Evolutionary conservation across 2,888 invertebrate genomes (phyloP).

Genomic region (Oxycera nigricornis): DNA sequence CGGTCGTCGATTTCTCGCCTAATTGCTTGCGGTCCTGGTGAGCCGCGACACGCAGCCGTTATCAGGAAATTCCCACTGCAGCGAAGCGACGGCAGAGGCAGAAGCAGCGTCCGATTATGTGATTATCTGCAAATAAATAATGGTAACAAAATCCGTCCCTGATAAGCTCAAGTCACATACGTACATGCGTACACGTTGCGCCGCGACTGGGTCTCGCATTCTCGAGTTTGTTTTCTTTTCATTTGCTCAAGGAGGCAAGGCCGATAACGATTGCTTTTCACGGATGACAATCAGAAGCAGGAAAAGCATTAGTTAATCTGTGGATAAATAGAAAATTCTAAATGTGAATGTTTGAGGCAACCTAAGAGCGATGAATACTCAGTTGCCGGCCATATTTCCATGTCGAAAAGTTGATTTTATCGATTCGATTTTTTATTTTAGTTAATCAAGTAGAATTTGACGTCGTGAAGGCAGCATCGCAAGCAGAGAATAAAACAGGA

Average conservation of each 20-base stretch:
- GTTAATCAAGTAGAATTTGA: too few species aligned
- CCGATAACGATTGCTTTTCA: slow-evolving; percentile 2
- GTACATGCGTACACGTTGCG: not conserved
- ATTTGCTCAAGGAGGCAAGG: not conserved
- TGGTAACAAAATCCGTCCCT: slow-evolving; percentile 1
- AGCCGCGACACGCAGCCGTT: not conserved
- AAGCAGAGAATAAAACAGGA: too few species aligned
- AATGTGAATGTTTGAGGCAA: too few species aligned
- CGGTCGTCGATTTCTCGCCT: not conserved
- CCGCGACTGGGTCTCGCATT: not conserved
- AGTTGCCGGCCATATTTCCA: too few species aligned
- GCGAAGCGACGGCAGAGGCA: not conserved
- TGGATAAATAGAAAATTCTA: too few species aligned
- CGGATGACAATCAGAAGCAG: too few species aligned
- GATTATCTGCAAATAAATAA: slow-evolving; percentile 22
- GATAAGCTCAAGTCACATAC: not conserved
- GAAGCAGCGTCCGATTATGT: not conserved
- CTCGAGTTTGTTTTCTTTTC: slow-evolving; percentile 20
- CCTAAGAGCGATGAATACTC: too few species aligned
- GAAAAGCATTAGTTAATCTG: too few species aligned
- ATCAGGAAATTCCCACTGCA: slow-evolving; percentile 29
- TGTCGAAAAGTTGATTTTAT: too few species aligned
- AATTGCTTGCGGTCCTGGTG: not conserved
- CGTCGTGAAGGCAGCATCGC: too few species aligned
- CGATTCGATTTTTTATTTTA: too few species aligned